Base-by-base conservation (phyloP, 2,888 invertebrate species). In the Chromoteleia sp. region DNA sequence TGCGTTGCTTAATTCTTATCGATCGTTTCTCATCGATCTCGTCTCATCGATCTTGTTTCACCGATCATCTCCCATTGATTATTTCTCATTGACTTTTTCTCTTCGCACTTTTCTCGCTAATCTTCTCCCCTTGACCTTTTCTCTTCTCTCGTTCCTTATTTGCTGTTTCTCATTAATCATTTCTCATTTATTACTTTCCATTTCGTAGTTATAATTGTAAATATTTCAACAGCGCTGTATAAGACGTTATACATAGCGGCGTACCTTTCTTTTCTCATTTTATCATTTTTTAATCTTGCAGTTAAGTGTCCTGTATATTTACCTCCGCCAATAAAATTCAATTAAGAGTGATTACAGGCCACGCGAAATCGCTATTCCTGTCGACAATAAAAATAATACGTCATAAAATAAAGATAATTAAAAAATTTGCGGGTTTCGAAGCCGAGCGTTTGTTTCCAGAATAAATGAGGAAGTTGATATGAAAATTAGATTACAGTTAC, bases 401-500 rank as follows among this genome's bases (percentile, higher is more conserved):
- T 4, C 15, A 6, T 25, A 43, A 58, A 48, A 43, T 48, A 43
- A 48, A 36, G 58, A 58, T 36, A 70, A 70, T 70, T 70, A 70
- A 58, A 70, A 41, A 29, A n/a, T 70, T 48, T 30, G 12, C 19
- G 8, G 43, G 30, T 25, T 41, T 52, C 12, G 21, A 41, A 30
- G 36, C 17, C 8, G 14, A 5, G 36, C 36, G 52, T 39, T 14
- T 63, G 54, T 63, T 63, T 61, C 25, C 12, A 54, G 33, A 63
- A 63, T 73, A 63, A 73, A 73, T 63, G 36, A 43, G 63, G n/a
- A 21, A 73, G 54, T 33, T 63, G 19, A 45, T 63, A 63, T 45
- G 54, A 63, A 43, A 73, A 73, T 73, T 61, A 73, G 52, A 63
- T 73, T 73, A 54, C 54, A 54, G 54, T 45, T 19, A 39, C 43